Evolutionary conservation across 1,140 invertebrate species (phyloP).

Genomic region (Polypedilum pembai): DNA sequence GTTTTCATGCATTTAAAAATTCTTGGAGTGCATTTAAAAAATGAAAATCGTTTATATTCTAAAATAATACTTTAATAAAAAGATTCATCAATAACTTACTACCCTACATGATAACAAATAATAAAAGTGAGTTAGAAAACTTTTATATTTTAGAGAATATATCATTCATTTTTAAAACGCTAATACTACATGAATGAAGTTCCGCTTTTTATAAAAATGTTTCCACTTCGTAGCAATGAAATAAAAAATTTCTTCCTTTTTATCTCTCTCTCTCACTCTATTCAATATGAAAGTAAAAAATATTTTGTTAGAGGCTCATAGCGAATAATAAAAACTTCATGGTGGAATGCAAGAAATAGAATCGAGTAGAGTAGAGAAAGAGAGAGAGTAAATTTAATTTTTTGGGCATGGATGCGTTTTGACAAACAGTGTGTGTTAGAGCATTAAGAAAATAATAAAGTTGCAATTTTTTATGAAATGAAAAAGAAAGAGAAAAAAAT

Average conservation of each 20-base stretch:
- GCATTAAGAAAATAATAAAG: background rate
- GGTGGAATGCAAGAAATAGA: no score
- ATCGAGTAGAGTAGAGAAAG: background rate
- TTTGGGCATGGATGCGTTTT: constrained; percentile 4
- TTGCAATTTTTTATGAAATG: background rate
- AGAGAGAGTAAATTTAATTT: constrained; percentile 3
- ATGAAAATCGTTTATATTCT: no score
- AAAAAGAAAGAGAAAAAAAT: no score
- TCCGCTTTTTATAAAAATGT: constrained; percentile 15
- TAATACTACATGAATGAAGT: constrained; percentile 22
- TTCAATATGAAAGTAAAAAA: no score
- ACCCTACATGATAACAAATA: no score
- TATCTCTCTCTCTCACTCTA: background rate
- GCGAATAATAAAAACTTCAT: no score
- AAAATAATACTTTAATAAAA: no score
- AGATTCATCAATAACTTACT: no score
- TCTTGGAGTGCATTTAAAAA: no score
- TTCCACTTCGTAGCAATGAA: background rate
- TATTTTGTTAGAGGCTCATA: no score
- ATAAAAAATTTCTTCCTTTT: background rate
- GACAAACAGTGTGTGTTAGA: background rate
- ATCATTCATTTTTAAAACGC: constrained; percentile 7
- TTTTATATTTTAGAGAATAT: background rate
- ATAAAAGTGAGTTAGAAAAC: no score
- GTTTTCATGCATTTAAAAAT: no score